Base-by-base conservation (phyloP, 23 tunicate genomes). In the Pegea sp. region DNA sequence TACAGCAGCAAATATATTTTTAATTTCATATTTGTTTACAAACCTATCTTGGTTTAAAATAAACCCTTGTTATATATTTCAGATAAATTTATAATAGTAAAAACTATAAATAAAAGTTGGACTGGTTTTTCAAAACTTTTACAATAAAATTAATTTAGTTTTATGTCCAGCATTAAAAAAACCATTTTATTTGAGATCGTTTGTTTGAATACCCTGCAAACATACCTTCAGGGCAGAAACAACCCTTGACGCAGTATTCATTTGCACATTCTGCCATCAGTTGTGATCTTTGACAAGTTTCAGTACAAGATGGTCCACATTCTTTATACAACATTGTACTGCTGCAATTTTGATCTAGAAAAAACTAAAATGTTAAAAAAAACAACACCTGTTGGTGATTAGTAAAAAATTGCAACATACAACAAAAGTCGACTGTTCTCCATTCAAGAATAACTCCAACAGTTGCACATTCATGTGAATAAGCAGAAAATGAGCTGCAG, bases 201-300 rank as follows among this genome's bases (percentile, higher is more conserved):
- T 11, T 38, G 46, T 38, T 38, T 16, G 11, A 38, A 38, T 16
- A 38, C 46, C 46, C 11, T n/a, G n/a, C n/a, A 38, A 38, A 38
- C 46, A 11, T 24, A 78, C 92, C 92, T 53, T 57, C 23, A 11
- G 78, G 92, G 55, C 92, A 78, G 56, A 64, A 64, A 43, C 92
- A 78, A 21, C 92, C 92, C 27, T 78, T 74, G 0, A 78, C 57
- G 30, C 92, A 78, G 49, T 54, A 48, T 48, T 31, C 53, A n/a
- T 42, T 24, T 29, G 44, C 68, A 58, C 78, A 70, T 6, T 31
- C 44, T 5, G 26, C 52, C 22, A 62, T 11, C 44, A 26, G 61
- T 21, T 38, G 42, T 16, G 46, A 66, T 44, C 33, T 69, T 34
- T 78, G 64, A 43, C 92, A 78, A 3, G 78, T 64, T 26, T 48